Conservation (phyloP, 2,888 invertebrate species). For the Choristoneura rosaceana region DNA sequence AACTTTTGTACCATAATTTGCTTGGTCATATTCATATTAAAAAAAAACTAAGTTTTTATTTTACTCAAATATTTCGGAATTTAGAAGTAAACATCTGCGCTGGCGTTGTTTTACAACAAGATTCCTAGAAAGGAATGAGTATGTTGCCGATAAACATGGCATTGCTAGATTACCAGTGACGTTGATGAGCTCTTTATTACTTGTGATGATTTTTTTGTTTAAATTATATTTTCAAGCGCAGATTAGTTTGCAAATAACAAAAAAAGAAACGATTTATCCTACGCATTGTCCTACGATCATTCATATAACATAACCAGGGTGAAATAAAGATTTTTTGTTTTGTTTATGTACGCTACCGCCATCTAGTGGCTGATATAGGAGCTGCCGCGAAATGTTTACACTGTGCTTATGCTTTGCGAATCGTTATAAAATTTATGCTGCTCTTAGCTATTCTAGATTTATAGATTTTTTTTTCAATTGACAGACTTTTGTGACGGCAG, state of each 20-base stretch:
- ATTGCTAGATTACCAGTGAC: not conserved
- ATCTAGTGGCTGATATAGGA: not conserved
- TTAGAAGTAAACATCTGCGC: not conserved
- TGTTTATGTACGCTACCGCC: slow-evolving; percentile 1
- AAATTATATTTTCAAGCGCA: too few relatives aligned
- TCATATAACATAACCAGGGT: not conserved
- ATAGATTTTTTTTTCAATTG: too few relatives aligned
- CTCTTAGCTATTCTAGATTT: slow-evolving; percentile 4
- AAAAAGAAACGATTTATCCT: too few relatives aligned
- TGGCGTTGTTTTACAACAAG: not conserved
- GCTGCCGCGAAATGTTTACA: not conserved
- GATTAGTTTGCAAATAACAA: too few relatives aligned
- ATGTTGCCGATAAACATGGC: too few relatives aligned
- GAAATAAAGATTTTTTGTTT: not conserved
- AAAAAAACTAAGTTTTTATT: not conserved
- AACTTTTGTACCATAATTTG: too few relatives aligned
- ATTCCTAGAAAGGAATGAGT: too few relatives aligned
- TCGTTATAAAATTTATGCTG: not conserved
- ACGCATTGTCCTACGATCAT: too few relatives aligned
- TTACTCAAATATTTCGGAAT: not conserved
- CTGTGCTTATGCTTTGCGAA: not conserved
- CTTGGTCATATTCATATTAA: not conserved
- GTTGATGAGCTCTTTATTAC: too few relatives aligned
- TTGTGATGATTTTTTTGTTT: too few relatives aligned
- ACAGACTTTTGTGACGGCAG: too few relatives aligned